Conservation (phyloP, 2,797 vertebrate genomes). For the Sphenopsis melanotis region DNA sequence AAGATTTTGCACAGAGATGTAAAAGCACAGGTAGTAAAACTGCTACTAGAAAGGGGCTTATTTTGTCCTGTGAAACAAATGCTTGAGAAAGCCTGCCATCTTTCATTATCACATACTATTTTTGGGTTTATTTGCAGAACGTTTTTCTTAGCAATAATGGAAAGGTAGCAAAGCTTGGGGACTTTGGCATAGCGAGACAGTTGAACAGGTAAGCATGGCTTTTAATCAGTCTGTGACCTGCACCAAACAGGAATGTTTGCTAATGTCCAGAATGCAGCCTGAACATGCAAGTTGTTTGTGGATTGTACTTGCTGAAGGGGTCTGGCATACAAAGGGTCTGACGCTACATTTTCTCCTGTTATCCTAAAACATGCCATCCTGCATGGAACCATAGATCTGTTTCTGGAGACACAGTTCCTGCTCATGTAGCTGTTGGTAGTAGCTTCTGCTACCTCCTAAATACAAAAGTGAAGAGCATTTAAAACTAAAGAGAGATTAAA, state of each 20-base stretch:
- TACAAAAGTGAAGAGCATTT: neutral
- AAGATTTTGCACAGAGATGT: constrained; percentile 93
- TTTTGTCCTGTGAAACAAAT: neutral
- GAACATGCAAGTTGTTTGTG: neutral
- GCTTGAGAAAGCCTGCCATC: neutral
- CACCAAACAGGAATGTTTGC: neutral
- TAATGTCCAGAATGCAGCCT: neutral
- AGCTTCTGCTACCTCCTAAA: neutral
- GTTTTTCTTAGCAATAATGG: constrained; percentile 88
- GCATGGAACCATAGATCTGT: neutral
- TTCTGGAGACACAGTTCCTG: neutral
- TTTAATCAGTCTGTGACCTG: neutral
- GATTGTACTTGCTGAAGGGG: neutral
- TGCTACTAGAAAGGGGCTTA: neutral
- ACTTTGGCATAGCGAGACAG: constrained; percentile 91
- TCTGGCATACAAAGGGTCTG: neutral
- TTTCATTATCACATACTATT: neutral
- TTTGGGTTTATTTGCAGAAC: constrained; percentile 78
- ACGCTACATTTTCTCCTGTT: neutral
- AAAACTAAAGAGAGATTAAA: neutral
- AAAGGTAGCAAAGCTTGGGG: constrained; percentile 87
- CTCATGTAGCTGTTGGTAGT: neutral
- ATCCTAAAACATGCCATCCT: neutral
- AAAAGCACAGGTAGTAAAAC: constrained; percentile 85
- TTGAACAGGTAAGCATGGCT: constrained; percentile 84